These are phyloP conservation scores for Rhyzopertha dominica DNA, from an alignment of 1,140 invertebrate genomes.

Conservation along the genomic window DNA sequence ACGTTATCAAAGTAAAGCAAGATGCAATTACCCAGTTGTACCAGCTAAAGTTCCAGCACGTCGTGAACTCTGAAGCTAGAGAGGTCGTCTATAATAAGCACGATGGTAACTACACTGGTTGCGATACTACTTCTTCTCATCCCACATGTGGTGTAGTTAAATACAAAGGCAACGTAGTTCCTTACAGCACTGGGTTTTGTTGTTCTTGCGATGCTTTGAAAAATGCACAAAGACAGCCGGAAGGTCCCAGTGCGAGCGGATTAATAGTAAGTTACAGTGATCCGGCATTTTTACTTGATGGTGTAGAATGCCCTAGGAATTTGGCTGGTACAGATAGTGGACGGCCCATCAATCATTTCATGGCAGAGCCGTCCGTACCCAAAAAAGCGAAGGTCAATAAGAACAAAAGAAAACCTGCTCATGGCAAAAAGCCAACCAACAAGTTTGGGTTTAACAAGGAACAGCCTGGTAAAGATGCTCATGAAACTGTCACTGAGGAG, in stretches of 20 bases:
- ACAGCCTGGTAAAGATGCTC: too few relatives aligned
- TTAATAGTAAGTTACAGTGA: conserved; percentile 23
- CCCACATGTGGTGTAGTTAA: conserved; percentile 46
- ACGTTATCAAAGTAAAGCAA: conserved; percentile 47
- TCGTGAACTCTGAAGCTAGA: conserved; percentile 46
- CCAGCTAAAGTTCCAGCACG: conserved; percentile 41
- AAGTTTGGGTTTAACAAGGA: too few relatives aligned
- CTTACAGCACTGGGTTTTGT: conserved; percentile 50
- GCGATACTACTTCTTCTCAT: conserved; percentile 34
- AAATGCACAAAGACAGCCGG: conserved; percentile 34
- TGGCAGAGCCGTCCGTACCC: conserved; percentile 13
- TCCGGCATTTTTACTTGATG: conserved; percentile 22
- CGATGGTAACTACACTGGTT: conserved; percentile 42
- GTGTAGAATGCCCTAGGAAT: conserved; percentile 21
- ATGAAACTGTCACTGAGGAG: too few relatives aligned
- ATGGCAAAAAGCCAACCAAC: too few relatives aligned
- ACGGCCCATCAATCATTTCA: conserved; percentile 11
- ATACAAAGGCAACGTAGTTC: conserved; percentile 39
- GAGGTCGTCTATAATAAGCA: conserved; percentile 49
- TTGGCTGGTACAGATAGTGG: neutral
- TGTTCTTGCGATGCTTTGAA: conserved; percentile 46
- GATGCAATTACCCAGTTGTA: conserved; percentile 45
- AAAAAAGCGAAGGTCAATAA: too few relatives aligned
- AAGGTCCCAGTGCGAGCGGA: too few relatives aligned
- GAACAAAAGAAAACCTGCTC: too few relatives aligned